phyloP scores from a whole-genome alignment of 2,888 invertebrate genomes.

The Drosophila acutilabella region DNA sequence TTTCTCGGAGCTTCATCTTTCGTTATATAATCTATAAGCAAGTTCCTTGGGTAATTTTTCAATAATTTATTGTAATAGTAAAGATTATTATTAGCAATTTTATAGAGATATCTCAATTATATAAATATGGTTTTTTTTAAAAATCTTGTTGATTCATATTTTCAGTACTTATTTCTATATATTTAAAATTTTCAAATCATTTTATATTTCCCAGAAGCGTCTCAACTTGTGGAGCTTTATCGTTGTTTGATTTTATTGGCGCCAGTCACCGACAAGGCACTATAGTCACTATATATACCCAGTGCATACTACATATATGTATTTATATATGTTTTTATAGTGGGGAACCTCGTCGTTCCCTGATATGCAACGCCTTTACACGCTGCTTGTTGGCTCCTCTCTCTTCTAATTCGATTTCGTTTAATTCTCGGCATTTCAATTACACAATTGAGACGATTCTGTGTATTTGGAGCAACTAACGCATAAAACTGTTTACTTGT shows the following conservation, averaged over 20 bases:
- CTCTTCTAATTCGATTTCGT: conserved; percentile 50
- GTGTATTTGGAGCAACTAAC: conserved; percentile 38
- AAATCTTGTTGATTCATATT: background rate
- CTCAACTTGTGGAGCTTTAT: conserved; percentile 58
- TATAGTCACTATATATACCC: conserved; percentile 12
- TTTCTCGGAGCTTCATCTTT: background rate
- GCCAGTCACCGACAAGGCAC: conserved; percentile 57
- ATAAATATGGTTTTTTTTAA: background rate
- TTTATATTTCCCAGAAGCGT: conserved; percentile 36
- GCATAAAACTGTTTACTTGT: conserved; percentile 29
- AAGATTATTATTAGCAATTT: background rate
- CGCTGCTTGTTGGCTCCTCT: conserved; percentile 41
- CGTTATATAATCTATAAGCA: background rate
- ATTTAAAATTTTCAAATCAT: conserved; percentile 1
- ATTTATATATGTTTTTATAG: background rate
- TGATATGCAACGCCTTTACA: conserved; percentile 14
- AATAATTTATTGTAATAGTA: background rate
- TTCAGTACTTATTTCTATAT: conserved; percentile 1
- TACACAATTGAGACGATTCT: conserved; percentile 41
- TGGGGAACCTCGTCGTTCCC: conserved; percentile 5
- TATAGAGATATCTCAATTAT: conserved; percentile 17
- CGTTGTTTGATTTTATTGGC: conserved; percentile 62
- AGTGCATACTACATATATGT: background rate
- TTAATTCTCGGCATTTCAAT: conserved; percentile 37
- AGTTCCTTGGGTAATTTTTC: too few species aligned